Evolutionary conservation across 1,140 invertebrate genomes (phyloP).

Genomic region (Orchestia grillus): DNA sequence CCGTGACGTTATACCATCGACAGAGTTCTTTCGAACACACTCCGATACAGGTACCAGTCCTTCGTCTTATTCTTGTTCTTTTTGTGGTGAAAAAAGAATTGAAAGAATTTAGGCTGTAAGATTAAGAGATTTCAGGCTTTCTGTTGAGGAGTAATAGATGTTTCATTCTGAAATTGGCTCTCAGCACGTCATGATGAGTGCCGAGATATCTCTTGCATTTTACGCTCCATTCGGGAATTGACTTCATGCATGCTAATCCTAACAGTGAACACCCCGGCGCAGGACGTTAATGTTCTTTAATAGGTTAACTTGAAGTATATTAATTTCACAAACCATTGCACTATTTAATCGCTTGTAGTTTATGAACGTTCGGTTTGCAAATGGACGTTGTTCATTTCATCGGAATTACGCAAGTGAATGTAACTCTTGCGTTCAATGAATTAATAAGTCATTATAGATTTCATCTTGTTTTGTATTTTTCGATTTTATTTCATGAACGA

Average conservation of each 20-base stretch:
- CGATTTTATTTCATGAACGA: not conserved
- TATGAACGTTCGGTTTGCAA: not conserved
- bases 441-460: not conserved
- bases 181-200: not conserved
- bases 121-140: slow-evolving; percentile 54
- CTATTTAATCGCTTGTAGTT: not conserved
- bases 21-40: not conserved
- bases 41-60: not conserved
- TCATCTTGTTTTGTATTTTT: not conserved
- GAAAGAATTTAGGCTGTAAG: slow-evolving; percentile 23
- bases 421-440: not conserved
- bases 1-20: slow-evolving; percentile 10
- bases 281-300: not conserved
- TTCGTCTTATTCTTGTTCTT: not conserved
- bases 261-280: not conserved
- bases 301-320: not conserved
- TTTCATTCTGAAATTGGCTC: slow-evolving; percentile 9
- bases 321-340: not conserved
- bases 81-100: not conserved
- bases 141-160: slow-evolving; percentile 25
- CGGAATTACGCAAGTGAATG: not conserved
- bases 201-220: not conserved
- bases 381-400: not conserved
- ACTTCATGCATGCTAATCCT: not conserved
- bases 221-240: not conserved